Percentiles rank a stretch among this genome's conserved stretches.
Evolutionary conservation across 37 sponge, comb jelly and placozoan genomes (phyloP).

Genomic region (Axinella damicornis): DNA sequence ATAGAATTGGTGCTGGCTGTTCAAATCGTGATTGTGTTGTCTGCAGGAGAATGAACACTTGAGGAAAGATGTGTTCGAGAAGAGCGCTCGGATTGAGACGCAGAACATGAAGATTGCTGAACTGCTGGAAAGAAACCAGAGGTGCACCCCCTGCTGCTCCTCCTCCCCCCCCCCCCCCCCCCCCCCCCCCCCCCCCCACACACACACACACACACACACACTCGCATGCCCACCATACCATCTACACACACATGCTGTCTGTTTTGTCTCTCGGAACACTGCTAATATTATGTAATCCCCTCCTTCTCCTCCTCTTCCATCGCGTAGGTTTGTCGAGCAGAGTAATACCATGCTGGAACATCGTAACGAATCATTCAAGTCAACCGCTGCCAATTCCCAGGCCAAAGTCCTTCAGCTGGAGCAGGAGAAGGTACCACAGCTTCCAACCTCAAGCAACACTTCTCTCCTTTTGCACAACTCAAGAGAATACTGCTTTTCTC

Average conservation of each 20-base stretch:
- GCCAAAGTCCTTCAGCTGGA: conserved; percentile 85
- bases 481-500: no score
- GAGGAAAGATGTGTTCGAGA: conserved; percentile 95
- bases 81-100: conserved; percentile 87
- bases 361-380: conserved; percentile 92
- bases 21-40: no score
- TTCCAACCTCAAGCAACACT: background rate
- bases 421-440: conserved; percentile 81
- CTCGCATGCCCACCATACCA: no score
- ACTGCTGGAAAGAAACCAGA: conserved; percentile 91
- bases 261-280: no score
- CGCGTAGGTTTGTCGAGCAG: conserved; percentile 92
- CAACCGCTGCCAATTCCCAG: conserved; percentile 87
- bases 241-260: no score
- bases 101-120: conserved; percentile 94
- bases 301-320: background rate
- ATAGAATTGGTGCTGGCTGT: no score
- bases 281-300: background rate
- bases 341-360: conserved; percentile 94
- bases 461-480: no score
- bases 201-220: no score
- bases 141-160: conserved; percentile 56
- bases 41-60: conserved; percentile 85
- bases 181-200: background rate
- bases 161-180: background rate